These are phyloP conservation scores for Drosophila tani DNA, from an alignment of 1,140 invertebrate genomes.

Conservation along the genomic window DNA sequence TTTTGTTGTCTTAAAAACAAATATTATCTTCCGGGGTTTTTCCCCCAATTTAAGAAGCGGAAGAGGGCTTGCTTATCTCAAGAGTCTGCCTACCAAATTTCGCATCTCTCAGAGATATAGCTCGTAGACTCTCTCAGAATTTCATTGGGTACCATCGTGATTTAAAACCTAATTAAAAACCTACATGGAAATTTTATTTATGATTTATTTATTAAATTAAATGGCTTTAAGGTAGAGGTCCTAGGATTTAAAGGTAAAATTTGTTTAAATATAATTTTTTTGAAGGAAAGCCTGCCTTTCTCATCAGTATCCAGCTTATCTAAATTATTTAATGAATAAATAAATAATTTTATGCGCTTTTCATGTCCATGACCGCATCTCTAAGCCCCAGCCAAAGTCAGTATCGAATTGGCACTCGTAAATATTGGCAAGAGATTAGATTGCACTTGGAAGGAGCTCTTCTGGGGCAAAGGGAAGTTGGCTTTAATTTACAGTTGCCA, in stretches of 20 bases:
- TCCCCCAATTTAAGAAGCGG: neutral
- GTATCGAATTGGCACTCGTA: conserved; percentile 8
- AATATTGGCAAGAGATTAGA: conserved; percentile 32
- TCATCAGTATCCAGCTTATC: neutral
- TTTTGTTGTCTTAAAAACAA: too few species aligned
- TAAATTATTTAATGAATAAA: neutral
- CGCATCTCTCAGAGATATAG: neutral
- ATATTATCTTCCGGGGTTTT: too few species aligned
- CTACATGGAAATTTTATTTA: neutral
- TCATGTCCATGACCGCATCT: neutral
- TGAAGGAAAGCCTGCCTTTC: too few species aligned
- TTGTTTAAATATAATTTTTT: too few species aligned
- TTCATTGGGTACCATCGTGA: neutral
- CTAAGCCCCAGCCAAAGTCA: neutral
- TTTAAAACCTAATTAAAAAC: neutral
- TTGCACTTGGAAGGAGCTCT: neutral
- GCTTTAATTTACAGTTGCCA: conserved; percentile 19
- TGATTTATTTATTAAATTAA: neutral
- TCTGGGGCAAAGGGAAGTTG: too few species aligned
- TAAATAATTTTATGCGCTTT: too few species aligned
- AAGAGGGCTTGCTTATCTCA: neutral
- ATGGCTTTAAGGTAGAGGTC: too few species aligned
- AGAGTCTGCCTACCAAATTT: neutral
- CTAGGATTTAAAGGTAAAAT: too few species aligned
- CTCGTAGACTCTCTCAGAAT: neutral